These are phyloP conservation scores for Protobothrops mucrosquamatus DNA, from an alignment of 2,113 vertebrate species.

Conservation along the genomic window DNA sequence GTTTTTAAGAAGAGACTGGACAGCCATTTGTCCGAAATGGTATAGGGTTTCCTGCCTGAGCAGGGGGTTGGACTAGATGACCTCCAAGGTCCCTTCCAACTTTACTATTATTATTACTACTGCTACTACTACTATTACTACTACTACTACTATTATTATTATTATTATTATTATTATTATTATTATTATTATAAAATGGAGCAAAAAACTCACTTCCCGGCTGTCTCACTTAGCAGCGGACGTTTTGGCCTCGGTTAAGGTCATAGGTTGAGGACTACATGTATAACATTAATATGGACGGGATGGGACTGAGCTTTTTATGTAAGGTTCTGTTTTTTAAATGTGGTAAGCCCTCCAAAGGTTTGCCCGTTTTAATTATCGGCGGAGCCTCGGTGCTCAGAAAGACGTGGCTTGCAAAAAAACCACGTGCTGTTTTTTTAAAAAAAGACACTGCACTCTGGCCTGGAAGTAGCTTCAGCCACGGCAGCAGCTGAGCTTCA, in stretches of 20 bases:
- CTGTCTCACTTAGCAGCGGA: neutral
- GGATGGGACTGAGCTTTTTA: neutral
- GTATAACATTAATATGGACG: neutral
- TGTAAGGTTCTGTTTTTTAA: neutral
- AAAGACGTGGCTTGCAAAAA: neutral
- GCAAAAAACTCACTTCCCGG: neutral
- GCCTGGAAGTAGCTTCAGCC: neutral
- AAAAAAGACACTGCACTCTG: neutral
- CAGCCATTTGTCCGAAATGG: too few relatives aligned
- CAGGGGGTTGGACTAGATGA: too few relatives aligned
- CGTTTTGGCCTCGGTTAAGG: neutral
- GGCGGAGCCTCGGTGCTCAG: too few relatives aligned
- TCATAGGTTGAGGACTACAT: neutral
- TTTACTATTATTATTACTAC: too few relatives aligned
- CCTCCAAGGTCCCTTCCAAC: too few relatives aligned
- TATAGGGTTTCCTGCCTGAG: too few relatives aligned
- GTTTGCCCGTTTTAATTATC: neutral
- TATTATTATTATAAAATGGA: neutral
- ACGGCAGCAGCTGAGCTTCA: too few relatives aligned
- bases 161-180: too few relatives aligned
- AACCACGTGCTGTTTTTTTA: neutral
- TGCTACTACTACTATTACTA: too few relatives aligned
- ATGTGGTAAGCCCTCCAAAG: neutral
- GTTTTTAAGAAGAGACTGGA: too few relatives aligned
- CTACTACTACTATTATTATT: too few relatives aligned